phyloP scores from a whole-genome alignment of 2,797 vertebrate genomes.

The Geotria australis region DNA sequence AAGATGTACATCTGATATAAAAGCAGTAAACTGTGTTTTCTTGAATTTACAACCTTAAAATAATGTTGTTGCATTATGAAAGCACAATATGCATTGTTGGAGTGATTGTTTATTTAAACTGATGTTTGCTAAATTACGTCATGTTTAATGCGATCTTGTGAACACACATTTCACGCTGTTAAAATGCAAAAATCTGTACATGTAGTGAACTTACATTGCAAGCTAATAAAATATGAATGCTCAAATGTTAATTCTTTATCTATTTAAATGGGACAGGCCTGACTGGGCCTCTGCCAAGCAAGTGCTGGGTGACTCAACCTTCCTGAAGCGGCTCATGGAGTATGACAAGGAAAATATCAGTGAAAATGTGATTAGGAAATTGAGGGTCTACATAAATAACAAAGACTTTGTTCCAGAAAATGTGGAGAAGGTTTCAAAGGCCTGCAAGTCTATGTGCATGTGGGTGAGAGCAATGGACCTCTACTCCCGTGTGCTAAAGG shows the following conservation, averaged over 20 bases:
- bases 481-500: constrained; percentile 31
- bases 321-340: constrained; percentile 27
- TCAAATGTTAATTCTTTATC: neutral
- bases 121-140: too few relatives aligned
- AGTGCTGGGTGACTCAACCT: constrained; percentile 30
- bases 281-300: constrained; percentile 40
- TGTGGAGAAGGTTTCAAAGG: constrained; percentile 39
- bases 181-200: neutral
- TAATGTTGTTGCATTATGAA: too few relatives aligned
- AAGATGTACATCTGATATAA: too few relatives aligned
- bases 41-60: too few relatives aligned
- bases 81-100: too few relatives aligned
- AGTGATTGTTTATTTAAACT: too few relatives aligned
- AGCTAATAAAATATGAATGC: neutral
- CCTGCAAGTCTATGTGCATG: constrained; percentile 48
- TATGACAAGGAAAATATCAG: constrained; percentile 47
- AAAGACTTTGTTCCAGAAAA: constrained; percentile 38
- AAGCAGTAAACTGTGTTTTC: too few relatives aligned
- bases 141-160: too few relatives aligned
- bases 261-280: constrained; percentile 11
- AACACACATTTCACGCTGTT: neutral
- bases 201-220: neutral
- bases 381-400: constrained; percentile 36
- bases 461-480: constrained; percentile 43
- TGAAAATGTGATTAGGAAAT: constrained; percentile 21